Base-by-base conservation (phyloP, 2,797 vertebrate species). In the Gephyroberyx darwinii region DNA sequence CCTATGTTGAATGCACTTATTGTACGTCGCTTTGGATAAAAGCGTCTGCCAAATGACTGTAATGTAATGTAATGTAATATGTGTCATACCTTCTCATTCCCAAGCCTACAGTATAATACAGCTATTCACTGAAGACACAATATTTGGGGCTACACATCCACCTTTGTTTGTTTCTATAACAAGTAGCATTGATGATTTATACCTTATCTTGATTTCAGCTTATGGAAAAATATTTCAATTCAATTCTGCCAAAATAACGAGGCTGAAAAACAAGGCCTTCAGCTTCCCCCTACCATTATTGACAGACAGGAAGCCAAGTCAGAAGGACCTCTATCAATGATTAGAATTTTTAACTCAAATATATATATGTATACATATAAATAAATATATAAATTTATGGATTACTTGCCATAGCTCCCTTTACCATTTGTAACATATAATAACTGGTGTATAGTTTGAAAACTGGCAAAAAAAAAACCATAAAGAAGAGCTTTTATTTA, bases 241-340 rank as follows among this genome's bases (percentile, higher is more conserved):
- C 5, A 6, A 35, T 48, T 74, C 47, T 63, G 65, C 53, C 57
- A 68, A 71, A 50, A 62, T 69, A 71, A 71, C 74, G 66, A 66
- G 69, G 69, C 75, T 52, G 68, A 78, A 75, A 22, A 35, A 26
- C 26, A 35, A 35, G 33, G 33, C 33, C 33, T 35, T 35, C 33
- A 7, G 33, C 33, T 35, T 8, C 33, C 33, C 8, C 33, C 5
- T 35, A 35, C 33, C 33, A 6, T 35, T 35, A 35, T 8, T 35
- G 33, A 35, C 33, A 35, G 33, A 35, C 33, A 35, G 33, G 33
- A 7, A 35, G 6, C 26, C 22, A 3, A 26, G 3, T 26, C 26
- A 26, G 26, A 26, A 26, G 26, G 26, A 35, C 33, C 33, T 35
- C 33, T 35, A 35, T 35, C 33, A 35, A 1, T 35, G 33, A 7